A percentile compares a stretch with the other conserved stretches of the same genome.
These are phyloP conservation scores for Heteronetta atricapilla DNA, from an alignment of 2,113 vertebrate species.

Conservation along the genomic window DNA sequence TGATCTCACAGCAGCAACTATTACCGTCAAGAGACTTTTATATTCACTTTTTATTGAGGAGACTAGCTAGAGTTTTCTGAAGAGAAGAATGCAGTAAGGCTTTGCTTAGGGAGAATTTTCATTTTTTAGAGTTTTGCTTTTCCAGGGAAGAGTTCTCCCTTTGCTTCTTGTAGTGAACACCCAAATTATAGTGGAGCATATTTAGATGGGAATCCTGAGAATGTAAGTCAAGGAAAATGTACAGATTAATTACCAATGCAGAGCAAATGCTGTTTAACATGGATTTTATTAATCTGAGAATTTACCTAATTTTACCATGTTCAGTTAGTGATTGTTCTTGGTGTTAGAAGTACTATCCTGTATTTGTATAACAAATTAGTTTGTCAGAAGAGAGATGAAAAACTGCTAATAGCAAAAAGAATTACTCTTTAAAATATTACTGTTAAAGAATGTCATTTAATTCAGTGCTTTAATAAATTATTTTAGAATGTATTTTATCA, in stretches of 20 bases:
- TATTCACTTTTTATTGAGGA: not conserved
- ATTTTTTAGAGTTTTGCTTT: not conserved
- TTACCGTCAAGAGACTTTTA: not conserved
- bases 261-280: not conserved
- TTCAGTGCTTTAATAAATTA: constrained; percentile 62
- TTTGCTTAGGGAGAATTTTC: not conserved
- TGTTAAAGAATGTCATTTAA: constrained; percentile 62
- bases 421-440: constrained; percentile 69
- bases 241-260: not conserved
- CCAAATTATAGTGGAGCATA: not conserved
- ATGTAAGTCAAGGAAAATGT: not conserved
- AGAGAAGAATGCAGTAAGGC: not conserved
- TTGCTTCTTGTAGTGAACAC: not conserved
- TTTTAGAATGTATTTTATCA: constrained; percentile 69
- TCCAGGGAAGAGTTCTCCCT: not conserved
- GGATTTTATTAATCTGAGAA: constrained; percentile 21
- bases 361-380: constrained; percentile 61
- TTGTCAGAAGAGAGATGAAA: constrained; percentile 59
- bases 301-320: constrained; percentile 1
- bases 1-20: not conserved
- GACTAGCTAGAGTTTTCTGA: not conserved
- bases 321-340: constrained; percentile 13
- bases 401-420: constrained; percentile 54
- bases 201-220: not conserved
- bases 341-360: constrained; percentile 32